A percentile compares a stretch with the other conserved stretches of the same genome.
phyloP scores from a whole-genome alignment of 2,113 vertebrate genomes.

The Halichoerus grypus region DNA sequence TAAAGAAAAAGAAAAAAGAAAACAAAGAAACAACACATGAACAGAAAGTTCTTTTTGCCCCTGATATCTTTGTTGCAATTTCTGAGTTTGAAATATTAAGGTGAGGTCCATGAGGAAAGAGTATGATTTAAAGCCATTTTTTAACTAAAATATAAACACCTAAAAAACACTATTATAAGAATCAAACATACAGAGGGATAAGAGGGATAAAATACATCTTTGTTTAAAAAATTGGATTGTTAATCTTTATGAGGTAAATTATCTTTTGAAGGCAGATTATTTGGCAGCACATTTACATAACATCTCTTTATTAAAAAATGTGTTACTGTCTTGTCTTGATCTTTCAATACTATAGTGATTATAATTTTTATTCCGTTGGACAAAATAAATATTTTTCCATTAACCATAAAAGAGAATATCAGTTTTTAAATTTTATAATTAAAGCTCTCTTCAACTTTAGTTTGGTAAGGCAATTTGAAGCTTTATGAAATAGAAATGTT shows the following conservation, averaged over 20 bases:
- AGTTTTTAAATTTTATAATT: background rate
- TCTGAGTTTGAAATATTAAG: background rate
- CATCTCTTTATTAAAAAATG: background rate
- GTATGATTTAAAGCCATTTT: background rate
- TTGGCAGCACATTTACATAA: background rate
- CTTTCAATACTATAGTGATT: background rate
- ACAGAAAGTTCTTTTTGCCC: background rate
- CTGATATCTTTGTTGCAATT: background rate
- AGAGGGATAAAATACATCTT: background rate
- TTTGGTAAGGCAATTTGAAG: slow-evolving; percentile 14
- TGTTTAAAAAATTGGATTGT: background rate
- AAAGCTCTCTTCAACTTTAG: background rate
- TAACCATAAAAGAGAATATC: background rate
- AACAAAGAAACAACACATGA: background rate
- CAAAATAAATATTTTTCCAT: slow-evolving; percentile 40
- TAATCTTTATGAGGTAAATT: background rate
- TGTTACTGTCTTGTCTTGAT: background rate
- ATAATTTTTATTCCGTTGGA: background rate
- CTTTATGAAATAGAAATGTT: background rate
- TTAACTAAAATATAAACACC: background rate
- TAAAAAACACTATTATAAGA: background rate
- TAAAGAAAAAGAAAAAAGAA: background rate
- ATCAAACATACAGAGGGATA: background rate
- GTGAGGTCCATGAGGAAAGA: background rate
- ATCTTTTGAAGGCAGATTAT: background rate